Base-by-base conservation (phyloP, 2,797 vertebrate genomes). In the Poliocrania exsul region DNA sequence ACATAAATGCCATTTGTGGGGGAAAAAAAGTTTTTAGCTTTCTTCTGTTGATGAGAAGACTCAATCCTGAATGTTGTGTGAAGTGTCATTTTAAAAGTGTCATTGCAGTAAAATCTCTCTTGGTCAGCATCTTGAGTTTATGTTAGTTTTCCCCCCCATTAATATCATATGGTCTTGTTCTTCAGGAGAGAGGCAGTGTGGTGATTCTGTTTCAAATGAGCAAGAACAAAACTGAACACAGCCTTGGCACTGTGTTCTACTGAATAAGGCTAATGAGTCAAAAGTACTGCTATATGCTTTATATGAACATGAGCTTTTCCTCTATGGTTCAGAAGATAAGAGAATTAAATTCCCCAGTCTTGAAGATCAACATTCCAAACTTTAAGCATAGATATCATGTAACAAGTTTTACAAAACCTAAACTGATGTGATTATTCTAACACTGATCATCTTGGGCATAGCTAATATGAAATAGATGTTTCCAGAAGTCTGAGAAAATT, bases 81-180 rank as follows among this genome's bases (percentile, higher is more conserved):
- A 78, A 50, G 5, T 13, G 25, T 47, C 15, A 26, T 72, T 75
- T 86, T 54, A 54, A 74, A 85, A 69, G 40, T 42, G 40, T 81
- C 8, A 21, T 47, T 67, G 42, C 5, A 6, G 29, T 82, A 19
- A 89, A 85, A 69, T 93, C 16, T 26, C 20, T 82, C 29, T 70
- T 67, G 66, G 33, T 47, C 56, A 62, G 47, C 53, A 46, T 2
- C 0, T 29, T 29, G 29, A 69, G 24, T 54, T 87, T 70, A 11
- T 1, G 4, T 60, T 78, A 38, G 0, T 60, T 86, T 80, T 37
- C 10, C 4, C 20, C 26, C 21, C 37, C 5, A 0, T 51, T 47
- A 58, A 49, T 82, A 81, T 92, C 28, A 10, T 33, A 33, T 24
- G 11, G 44, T 75, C 58, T 64, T 49, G 16, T 66, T 86, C 78